These are phyloP conservation scores for Sebastes hubbsi DNA, from an alignment of 2,797 vertebrate species.

Conservation along the genomic window DNA sequence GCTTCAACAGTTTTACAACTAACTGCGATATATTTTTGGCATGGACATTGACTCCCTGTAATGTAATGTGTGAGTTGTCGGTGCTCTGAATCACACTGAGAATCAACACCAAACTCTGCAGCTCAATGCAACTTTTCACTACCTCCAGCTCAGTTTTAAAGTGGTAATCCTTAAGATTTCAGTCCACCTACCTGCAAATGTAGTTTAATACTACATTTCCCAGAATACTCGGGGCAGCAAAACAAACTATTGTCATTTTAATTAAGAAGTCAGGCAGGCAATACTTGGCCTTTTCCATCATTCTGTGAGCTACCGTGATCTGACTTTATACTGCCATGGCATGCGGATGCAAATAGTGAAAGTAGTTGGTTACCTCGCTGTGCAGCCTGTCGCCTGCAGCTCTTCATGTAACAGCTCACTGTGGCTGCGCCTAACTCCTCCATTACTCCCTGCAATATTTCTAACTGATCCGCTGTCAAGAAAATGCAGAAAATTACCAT, in stretches of 20 bases:
- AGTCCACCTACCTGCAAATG: neutral
- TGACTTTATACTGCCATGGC: neutral
- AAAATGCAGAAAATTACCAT: neutral
- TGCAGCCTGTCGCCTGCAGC: neutral
- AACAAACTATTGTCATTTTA: neutral
- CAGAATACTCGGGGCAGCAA: neutral
- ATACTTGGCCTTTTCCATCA: neutral
- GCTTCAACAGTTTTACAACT: too few relatives aligned
- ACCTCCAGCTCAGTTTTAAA: neutral
- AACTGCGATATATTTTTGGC: neutral
- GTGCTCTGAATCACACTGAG: neutral
- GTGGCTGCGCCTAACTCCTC: neutral
- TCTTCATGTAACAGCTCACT: neutral
- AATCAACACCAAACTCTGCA: neutral
- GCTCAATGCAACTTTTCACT: neutral
- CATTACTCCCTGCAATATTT: neutral
- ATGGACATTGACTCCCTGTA: neutral
- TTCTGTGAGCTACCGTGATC: neutral
- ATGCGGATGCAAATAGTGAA: neutral
- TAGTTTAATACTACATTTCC: neutral
- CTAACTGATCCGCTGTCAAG: neutral
- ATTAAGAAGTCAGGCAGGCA: neutral
- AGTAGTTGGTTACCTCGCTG: neutral
- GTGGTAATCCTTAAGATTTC: neutral
- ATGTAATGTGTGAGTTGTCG: neutral